A percentile compares a stretch with the other conserved stretches of the same genome.
phyloP scores from a whole-genome alignment of 2,113 vertebrate genomes.

The Struthio camelus region DNA sequence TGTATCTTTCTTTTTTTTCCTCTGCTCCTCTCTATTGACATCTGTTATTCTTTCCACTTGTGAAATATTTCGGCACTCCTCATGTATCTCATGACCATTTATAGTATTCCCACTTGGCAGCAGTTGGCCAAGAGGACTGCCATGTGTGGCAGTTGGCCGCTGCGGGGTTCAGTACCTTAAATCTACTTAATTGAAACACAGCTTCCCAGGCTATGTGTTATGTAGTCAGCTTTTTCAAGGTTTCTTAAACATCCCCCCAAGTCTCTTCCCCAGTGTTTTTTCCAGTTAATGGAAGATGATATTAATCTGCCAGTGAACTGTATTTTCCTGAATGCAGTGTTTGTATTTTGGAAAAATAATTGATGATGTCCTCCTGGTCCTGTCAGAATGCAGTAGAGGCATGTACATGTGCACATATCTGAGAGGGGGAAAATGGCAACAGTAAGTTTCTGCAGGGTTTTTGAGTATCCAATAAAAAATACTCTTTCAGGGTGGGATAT shows the following conservation, averaged over 20 bases:
- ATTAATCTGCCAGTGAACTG: neutral
- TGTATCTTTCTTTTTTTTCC: neutral
- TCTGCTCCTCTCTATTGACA: neutral
- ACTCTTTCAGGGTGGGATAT: neutral
- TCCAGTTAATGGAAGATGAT: neutral
- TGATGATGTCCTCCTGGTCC: neutral
- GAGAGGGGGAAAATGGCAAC: neutral
- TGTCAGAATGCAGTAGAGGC: neutral
- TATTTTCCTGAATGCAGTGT: neutral
- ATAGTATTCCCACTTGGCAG: neutral
- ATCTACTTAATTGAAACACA: neutral
- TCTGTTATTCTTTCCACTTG: neutral
- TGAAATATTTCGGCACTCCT: neutral
- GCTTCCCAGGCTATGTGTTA: neutral
- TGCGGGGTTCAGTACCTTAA: neutral
- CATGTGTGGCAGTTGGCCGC: neutral
- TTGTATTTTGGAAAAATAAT: neutral
- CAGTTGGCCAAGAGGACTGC: neutral
- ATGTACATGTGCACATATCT: fast-evolving
- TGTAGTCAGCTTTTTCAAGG: neutral
- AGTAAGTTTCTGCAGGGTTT: neutral
- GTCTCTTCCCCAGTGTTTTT: neutral
- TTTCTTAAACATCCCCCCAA: neutral
- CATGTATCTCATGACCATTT: neutral
- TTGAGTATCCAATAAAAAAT: neutral